These are phyloP conservation scores for Lophura nycthemera DNA, from an alignment of 2,113 vertebrate genomes.

Conservation along the genomic window DNA sequence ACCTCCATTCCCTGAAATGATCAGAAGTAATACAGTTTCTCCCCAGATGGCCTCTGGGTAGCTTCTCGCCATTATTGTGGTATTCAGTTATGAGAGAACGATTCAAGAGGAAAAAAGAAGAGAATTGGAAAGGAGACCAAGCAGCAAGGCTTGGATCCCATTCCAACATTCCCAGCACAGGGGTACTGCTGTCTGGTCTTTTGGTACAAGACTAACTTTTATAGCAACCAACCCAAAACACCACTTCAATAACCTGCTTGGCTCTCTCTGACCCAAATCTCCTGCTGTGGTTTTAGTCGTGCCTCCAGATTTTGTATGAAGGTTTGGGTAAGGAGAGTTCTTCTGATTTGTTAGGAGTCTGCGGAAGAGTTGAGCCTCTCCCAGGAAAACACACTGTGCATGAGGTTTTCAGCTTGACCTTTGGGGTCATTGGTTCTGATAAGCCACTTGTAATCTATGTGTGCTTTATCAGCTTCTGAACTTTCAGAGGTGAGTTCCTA, in stretches of 20 bases:
- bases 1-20: slow-evolving; percentile 12
- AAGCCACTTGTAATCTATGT: background rate
- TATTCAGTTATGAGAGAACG: slow-evolving; percentile 18
- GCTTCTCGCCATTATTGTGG: slow-evolving; percentile 43
- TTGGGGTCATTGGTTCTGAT: background rate
- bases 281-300: background rate
- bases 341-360: background rate
- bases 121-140: slow-evolving; percentile 24
- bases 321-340: background rate
- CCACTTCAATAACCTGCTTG: background rate
- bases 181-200: background rate
- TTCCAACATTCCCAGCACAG: background rate
- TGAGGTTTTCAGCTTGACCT: background rate
- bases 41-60: slow-evolving; percentile 15
- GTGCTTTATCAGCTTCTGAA: background rate
- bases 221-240: background rate
- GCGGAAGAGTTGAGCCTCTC: background rate
- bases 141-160: background rate
- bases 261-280: background rate
- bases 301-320: background rate
- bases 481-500: background rate
- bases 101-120: background rate
- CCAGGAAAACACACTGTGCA: background rate
- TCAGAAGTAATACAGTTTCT: slow-evolving; percentile 24
- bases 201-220: background rate